phyloP scores from a whole-genome alignment of 1,140 invertebrate species.

The Drosophila trapezifrons region DNA sequence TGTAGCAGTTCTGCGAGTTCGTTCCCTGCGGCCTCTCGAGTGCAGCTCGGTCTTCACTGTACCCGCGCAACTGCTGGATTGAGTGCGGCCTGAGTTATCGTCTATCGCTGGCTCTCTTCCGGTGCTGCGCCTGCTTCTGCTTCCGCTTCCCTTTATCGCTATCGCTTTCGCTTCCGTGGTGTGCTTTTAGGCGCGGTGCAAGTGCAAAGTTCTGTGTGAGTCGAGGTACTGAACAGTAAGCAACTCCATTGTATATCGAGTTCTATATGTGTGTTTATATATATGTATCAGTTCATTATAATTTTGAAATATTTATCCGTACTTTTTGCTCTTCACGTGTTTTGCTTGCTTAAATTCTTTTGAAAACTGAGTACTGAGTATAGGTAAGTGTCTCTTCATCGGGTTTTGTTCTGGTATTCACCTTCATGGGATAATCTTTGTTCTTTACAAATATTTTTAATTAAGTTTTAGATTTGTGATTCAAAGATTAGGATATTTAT shows the following conservation, averaged over 20 bases:
- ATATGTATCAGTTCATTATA: slow-evolving; percentile 80
- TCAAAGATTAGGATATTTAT: not conserved
- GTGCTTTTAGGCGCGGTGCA: slow-evolving; percentile 57
- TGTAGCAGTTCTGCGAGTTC: slow-evolving; percentile 79
- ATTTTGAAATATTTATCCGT: slow-evolving; percentile 66
- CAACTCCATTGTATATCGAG: slow-evolving; percentile 49
- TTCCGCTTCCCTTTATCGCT: slow-evolving; percentile 2
- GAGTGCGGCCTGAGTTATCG: slow-evolving; percentile 42
- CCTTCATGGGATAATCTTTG: not conserved
- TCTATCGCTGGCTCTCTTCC: slow-evolving; percentile 14
- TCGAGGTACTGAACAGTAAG: slow-evolving; percentile 59
- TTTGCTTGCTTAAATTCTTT: slow-evolving; percentile 48
- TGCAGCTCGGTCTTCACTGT: slow-evolving; percentile 43
- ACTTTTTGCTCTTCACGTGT: slow-evolving; percentile 12
- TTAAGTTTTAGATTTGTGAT: not conserved
- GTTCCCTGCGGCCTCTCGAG: slow-evolving; percentile 43
- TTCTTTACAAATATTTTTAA: not conserved
- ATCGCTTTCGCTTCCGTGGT: slow-evolving; percentile 26
- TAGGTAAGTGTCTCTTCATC: slow-evolving; percentile 16
- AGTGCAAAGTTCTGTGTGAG: slow-evolving; percentile 54
- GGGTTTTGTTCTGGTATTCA: not conserved
- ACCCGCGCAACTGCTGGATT: slow-evolving; percentile 31
- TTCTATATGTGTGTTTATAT: slow-evolving; percentile 57
- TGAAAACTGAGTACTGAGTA: slow-evolving; percentile 56
- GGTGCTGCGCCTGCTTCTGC: slow-evolving; percentile 8